Evolutionary conservation across 2,113 vertebrate species (phyloP).

Genomic region (Poicephalus meyeri): DNA sequence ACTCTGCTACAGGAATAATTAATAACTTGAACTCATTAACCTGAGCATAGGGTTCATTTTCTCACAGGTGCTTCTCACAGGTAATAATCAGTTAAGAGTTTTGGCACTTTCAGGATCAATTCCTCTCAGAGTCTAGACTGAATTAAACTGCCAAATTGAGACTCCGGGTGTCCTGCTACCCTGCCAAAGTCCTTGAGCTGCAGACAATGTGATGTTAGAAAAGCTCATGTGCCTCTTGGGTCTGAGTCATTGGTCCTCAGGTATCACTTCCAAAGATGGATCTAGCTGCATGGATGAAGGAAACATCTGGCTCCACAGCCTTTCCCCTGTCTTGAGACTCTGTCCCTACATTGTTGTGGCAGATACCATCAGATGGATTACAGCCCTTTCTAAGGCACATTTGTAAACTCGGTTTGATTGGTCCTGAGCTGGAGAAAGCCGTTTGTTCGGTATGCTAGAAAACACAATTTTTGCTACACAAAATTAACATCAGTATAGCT

Average conservation of each 20-base stretch:
- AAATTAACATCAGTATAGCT: neutral
- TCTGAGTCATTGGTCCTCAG: neutral
- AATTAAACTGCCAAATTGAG: neutral
- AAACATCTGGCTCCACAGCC: neutral
- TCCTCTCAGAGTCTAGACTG: neutral
- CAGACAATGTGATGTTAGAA: neutral
- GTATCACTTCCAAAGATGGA: neutral
- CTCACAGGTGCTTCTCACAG: neutral
- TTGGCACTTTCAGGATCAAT: neutral
- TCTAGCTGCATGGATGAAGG: neutral
- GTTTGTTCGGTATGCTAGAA: neutral
- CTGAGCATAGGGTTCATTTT: neutral
- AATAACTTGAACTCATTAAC: neutral
- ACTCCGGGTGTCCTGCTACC: neutral
- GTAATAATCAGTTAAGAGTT: neutral
- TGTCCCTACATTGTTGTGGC: neutral
- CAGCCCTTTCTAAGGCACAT: neutral
- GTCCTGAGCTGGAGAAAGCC: neutral
- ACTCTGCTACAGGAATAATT: neutral
- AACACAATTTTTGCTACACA: neutral
- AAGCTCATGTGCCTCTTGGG: neutral
- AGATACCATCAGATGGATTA: neutral
- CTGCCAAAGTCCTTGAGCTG: neutral
- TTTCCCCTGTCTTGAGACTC: neutral
- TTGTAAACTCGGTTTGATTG: neutral